Evolutionary conservation across 92 coral and sea anemone species (phyloP).

Genomic region (Palythoa heliodiscus): DNA sequence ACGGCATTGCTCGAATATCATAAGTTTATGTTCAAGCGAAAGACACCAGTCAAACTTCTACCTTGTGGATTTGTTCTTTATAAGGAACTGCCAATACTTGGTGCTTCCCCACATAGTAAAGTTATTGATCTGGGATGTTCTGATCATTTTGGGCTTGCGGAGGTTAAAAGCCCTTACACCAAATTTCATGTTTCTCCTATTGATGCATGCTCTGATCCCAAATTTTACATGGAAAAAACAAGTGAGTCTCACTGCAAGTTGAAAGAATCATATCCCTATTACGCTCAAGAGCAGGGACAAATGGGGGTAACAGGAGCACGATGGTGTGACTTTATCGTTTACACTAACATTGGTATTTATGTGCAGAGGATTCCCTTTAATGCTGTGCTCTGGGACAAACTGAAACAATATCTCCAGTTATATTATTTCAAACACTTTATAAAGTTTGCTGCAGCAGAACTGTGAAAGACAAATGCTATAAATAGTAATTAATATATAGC

Average conservation of each 20-base stretch:
- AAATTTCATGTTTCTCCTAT: too few species aligned
- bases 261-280: too few species aligned
- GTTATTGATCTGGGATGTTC: constrained; percentile 53
- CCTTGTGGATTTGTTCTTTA: constrained; percentile 57
- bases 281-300: too few species aligned
- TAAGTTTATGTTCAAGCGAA: constrained; percentile 55
- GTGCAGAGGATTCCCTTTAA: constrained; percentile 53
- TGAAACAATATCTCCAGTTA: constrained; percentile 30
- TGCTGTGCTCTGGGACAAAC: constrained; percentile 23
- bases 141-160: constrained; percentile 42
- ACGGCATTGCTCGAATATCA: constrained; percentile 57
- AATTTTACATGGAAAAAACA: too few species aligned
- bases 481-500: constrained; percentile 9
- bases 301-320: too few species aligned
- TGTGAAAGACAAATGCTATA: constrained; percentile 3
- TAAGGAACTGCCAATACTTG: constrained; percentile 48
- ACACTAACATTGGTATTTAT: constrained; percentile 50
- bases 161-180: too few species aligned
- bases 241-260: too few species aligned
- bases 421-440: constrained; percentile 46
- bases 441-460: constrained; percentile 40
- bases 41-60: constrained; percentile 57
- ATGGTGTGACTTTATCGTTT: too few species aligned
- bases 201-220: too few species aligned
- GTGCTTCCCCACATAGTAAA: constrained; percentile 57